A percentile compares a stretch with the other conserved stretches of the same genome.
These are phyloP conservation scores for Atta cephalotes DNA, from an alignment of 1,140 invertebrate species.

Conservation along the genomic window DNA sequence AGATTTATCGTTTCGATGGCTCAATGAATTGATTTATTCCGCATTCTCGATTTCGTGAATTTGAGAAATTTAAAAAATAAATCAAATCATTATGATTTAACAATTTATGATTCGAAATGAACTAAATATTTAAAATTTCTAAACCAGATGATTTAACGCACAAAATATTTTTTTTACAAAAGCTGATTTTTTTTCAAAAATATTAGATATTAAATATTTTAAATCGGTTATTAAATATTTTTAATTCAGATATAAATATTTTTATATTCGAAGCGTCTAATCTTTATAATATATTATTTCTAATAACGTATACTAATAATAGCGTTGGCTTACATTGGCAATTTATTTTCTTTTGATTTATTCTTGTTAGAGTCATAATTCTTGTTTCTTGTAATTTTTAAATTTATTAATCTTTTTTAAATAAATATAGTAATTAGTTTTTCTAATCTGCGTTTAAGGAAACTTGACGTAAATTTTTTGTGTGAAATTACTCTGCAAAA, in stretches of 20 bases:
- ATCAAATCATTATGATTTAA: too few species aligned
- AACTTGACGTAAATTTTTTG: not conserved
- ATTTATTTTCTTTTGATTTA: too few species aligned
- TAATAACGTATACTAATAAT: too few species aligned
- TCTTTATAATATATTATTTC: too few species aligned
- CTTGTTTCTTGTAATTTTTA: not conserved
- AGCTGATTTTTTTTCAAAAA: not conserved
- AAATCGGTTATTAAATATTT: not conserved
- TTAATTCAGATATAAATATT: too few species aligned
- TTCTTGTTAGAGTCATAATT: too few species aligned
- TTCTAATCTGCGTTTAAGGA: not conserved
- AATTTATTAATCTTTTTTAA: not conserved
- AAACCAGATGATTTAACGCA: not conserved
- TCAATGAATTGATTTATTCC: slow-evolving; percentile 23
- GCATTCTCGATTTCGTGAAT: not conserved
- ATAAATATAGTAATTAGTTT: not conserved
- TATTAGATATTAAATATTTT: not conserved
- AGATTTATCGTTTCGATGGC: slow-evolving; percentile 40
- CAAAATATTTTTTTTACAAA: not conserved
- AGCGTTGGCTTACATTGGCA: too few species aligned
- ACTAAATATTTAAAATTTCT: not conserved
- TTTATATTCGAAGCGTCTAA: too few species aligned
- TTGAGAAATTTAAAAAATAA: not conserved
- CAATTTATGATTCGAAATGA: not conserved
- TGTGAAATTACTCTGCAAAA: not conserved